Conservation (phyloP, 2,888 invertebrate genomes). For the Eurois occulta region DNA sequence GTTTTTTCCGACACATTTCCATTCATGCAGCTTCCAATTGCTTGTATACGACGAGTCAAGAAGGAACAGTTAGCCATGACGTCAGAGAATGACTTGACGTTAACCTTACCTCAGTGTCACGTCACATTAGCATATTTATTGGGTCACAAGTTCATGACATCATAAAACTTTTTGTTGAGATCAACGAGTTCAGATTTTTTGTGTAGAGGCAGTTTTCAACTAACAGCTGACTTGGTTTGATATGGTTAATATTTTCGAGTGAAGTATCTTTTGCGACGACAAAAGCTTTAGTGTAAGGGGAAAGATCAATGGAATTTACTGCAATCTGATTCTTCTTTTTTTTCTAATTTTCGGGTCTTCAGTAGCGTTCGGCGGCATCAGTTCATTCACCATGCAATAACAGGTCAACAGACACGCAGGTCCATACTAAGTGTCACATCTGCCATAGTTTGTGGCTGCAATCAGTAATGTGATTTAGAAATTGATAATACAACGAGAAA, state of each 20-base stretch:
- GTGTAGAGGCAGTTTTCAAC: background rate
- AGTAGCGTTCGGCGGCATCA: background rate
- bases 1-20: background rate
- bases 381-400: background rate
- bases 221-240: background rate
- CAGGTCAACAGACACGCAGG: background rate
- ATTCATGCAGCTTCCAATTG: background rate
- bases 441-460: background rate
- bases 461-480: background rate
- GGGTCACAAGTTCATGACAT: constrained; percentile 48
- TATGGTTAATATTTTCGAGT: background rate
- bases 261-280: background rate
- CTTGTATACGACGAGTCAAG: background rate
- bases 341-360: background rate
- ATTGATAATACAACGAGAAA: background rate
- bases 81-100: constrained; percentile 22
- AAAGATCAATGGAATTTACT: background rate
- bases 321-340: background rate
- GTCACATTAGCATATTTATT: constrained; percentile 54
- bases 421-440: background rate
- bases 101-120: constrained; percentile 45
- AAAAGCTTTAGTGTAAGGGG: background rate
- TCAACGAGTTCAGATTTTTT: constrained; percentile 5
- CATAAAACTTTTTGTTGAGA: constrained; percentile 42
- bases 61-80: constrained; percentile 20